Base-by-base conservation (phyloP, 2,888 invertebrate genomes). In the Belgica antarctica region DNA sequence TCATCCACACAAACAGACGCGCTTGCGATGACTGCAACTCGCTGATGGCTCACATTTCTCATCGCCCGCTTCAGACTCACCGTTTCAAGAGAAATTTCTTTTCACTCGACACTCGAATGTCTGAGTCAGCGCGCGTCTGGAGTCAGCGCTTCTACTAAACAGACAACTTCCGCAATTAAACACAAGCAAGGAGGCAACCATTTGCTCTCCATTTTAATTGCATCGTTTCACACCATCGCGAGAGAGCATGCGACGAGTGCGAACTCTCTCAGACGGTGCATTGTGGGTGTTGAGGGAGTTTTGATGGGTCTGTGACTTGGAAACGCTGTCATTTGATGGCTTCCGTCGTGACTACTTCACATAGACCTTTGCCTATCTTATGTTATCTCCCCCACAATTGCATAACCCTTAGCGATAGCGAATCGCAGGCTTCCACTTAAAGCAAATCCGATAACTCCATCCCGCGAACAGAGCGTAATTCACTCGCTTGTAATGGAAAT, bases 91-190 rank as follows among this genome's bases (percentile, higher is more conserved):
- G 19, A 22, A 52, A 52, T 17, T 52, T n/a, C n/a, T n/a, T n/a
- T n/a, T n/a, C n/a, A n/a, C n/a, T n/a, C n/a, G n/a, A n/a, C 41
- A 41, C 15, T 41, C 34, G 12, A 34, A 34, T 8, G 34, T 8
- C 34, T 7, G 34, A 34, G 10, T 3, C n/a, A 41, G n/a, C n/a
- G n/a, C n/a, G n/a, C n/a, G 12, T 31, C 52, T 52, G 52, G 17
- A 52, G 19, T 52, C 19, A n/a, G n/a, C n/a, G 52, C 22, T 7
- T 52, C 52, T n/a, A n/a, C n/a, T 52, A 17, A 52, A 22, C 52
- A 52, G 52, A 52, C 52, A n/a, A n/a, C 22, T 52, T 52, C 52
- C 52, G 52, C 22, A 52, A 19, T 52, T 52, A 52, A 52, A 5
- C 17, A 52, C 3, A 10, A 41, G n/a, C 10, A 34, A 8, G 34